These are phyloP conservation scores for Rhea americana DNA, from an alignment of 2,113 vertebrate species.

Conservation along the genomic window DNA sequence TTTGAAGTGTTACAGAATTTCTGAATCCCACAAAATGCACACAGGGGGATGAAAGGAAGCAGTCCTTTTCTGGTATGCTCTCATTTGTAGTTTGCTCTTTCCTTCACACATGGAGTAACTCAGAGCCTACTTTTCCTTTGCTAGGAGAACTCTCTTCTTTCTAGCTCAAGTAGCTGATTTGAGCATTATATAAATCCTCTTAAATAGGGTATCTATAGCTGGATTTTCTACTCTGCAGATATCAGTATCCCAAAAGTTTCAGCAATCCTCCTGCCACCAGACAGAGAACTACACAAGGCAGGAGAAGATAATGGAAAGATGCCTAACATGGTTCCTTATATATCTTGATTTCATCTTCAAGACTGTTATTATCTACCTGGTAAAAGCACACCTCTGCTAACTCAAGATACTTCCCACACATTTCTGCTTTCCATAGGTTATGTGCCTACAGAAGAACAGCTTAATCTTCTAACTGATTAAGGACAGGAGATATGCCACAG, in stretches of 20 bases:
- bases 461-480: background rate
- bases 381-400: background rate
- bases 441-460: background rate
- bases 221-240: conserved; percentile 3
- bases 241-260: background rate
- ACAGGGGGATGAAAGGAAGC: background rate
- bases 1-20: conserved; percentile 29
- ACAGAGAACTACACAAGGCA: background rate
- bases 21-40: background rate
- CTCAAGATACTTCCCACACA: background rate
- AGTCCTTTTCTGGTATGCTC: background rate
- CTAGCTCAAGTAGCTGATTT: background rate
- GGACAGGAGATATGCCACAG: background rate
- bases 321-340: background rate
- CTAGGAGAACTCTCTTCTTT: background rate
- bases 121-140: background rate
- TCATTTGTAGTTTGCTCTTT: background rate
- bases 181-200: background rate
- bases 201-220: background rate
- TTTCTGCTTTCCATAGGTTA: background rate
- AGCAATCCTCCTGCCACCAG: background rate
- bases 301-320: background rate
- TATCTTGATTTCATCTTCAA: background rate
- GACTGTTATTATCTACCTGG: background rate
- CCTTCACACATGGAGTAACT: background rate